phyloP scores from a whole-genome alignment of 2,797 vertebrate species.

The Astyanax mexicanus region DNA sequence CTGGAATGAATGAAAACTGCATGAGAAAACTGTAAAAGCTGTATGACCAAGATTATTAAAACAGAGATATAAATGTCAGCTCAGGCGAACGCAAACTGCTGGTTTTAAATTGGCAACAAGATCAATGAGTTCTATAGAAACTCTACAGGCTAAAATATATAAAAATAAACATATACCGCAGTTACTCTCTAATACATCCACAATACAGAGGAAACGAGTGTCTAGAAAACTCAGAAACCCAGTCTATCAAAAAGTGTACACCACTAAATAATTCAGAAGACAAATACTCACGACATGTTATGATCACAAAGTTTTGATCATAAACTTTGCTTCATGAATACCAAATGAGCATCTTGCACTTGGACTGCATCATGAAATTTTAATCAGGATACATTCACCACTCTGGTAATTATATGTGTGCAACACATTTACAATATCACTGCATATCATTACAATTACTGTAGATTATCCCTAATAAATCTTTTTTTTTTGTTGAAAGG shows the following conservation, averaged over 20 bases:
- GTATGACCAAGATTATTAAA: neutral
- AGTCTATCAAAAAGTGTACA: conserved; percentile 51
- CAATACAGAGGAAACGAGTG: neutral
- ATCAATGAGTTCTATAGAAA: neutral
- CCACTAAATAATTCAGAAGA: conserved; percentile 71
- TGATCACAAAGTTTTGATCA: conserved; percentile 66
- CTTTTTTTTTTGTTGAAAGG: no score
- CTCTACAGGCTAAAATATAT: no score
- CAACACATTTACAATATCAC: conserved; percentile 39
- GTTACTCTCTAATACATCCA: neutral
- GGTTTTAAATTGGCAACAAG: neutral
- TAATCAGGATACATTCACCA: conserved; percentile 61
- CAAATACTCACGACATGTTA: conserved; percentile 68
- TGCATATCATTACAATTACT: conserved; percentile 38
- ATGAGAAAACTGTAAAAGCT: no score
- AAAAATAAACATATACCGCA: no score
- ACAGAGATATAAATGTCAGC: neutral
- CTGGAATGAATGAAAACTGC: neutral
- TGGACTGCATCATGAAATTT: conserved; percentile 63
- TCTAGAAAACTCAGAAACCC: conserved; percentile 33
- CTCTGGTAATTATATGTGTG: conserved; percentile 56
- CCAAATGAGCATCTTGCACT: conserved; percentile 63
- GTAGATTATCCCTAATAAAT: conserved; percentile 3
- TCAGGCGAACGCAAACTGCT: neutral
- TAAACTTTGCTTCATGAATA: conserved; percentile 68